Percentiles rank a stretch among this genome's conserved stretches.
Evolutionary conservation across 2,888 invertebrate genomes (phyloP).

Genomic region (Vanessa cardui): DNA sequence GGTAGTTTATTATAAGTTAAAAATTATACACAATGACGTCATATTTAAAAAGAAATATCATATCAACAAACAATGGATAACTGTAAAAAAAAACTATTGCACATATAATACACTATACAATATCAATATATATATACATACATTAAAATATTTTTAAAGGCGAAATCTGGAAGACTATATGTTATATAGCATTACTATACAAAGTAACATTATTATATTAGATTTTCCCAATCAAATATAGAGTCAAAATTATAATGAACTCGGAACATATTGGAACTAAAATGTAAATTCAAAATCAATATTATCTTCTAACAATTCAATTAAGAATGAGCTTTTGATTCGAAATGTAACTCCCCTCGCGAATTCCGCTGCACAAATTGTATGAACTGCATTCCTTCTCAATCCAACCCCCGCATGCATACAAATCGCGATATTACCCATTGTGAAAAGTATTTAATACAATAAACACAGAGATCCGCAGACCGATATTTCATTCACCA

Average conservation of each 20-base stretch:
- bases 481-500: constrained; percentile 66
- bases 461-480: constrained; percentile 76
- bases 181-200: background rate
- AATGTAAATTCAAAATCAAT: constrained; percentile 39
- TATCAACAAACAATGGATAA: too few relatives aligned
- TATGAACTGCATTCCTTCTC: constrained; percentile 50
- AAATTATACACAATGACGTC: too few relatives aligned
- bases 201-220: too few relatives aligned
- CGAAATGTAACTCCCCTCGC: constrained; percentile 46
- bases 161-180: too few relatives aligned
- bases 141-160: too few relatives aligned
- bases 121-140: too few relatives aligned
- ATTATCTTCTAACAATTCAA: constrained; percentile 45
- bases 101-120: too few relatives aligned
- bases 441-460: constrained; percentile 69
- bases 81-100: too few relatives aligned
- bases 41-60: too few relatives aligned
- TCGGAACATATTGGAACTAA: background rate
- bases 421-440: constrained; percentile 59
- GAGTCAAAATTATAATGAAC: background rate
- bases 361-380: constrained; percentile 48
- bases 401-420: constrained; percentile 65
- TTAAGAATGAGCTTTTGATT: constrained; percentile 41
- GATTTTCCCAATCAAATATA: too few relatives aligned
- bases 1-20: too few relatives aligned